Evolutionary conservation across 2,888 invertebrate species (phyloP).

Genomic region (Endomychus coccineus): DNA sequence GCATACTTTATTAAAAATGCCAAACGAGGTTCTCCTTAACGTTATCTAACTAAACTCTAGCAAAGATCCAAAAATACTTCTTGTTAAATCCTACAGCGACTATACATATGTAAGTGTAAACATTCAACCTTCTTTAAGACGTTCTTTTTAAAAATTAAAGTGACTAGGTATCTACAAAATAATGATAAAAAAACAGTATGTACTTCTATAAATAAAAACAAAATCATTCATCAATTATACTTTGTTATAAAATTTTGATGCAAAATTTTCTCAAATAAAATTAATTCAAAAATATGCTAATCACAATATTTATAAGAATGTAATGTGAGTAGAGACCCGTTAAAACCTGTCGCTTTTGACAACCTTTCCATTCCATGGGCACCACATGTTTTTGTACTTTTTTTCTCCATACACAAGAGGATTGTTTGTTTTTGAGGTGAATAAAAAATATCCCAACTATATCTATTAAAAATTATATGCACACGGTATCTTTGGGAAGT

Average conservation of each 20-base stretch:
- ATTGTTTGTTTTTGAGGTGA: no score
- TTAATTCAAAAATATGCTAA: conserved; percentile 25
- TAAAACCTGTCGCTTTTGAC: conserved; percentile 21
- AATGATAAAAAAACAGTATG: conserved; percentile 7
- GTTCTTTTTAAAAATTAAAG: conserved; percentile 21
- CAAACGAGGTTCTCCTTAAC: conserved; percentile 29
- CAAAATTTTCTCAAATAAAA: conserved; percentile 20
- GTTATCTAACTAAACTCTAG: conserved; percentile 26
- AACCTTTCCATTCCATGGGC: conserved; percentile 19
- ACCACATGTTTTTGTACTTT: conserved; percentile 10
- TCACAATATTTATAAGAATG: conserved; percentile 30
- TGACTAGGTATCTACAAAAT: conserved; percentile 30
- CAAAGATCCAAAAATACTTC: conserved; percentile 23
- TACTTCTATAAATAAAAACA: conserved; percentile 22
- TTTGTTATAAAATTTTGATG: conserved; percentile 25
- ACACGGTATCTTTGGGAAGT: no score
- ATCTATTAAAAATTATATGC: no score
- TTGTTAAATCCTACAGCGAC: conserved; percentile 24
- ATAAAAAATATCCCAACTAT: no score
- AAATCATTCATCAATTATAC: conserved; percentile 22
- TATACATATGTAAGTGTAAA: conserved; percentile 22
- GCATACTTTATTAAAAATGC: no score
- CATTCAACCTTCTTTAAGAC: conserved; percentile 15
- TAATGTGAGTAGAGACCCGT: conserved; percentile 29
- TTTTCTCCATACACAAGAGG: conserved; percentile 4